Base-by-base conservation (phyloP, 2,797 vertebrate species). In the Distichodus sexfasciatus region DNA sequence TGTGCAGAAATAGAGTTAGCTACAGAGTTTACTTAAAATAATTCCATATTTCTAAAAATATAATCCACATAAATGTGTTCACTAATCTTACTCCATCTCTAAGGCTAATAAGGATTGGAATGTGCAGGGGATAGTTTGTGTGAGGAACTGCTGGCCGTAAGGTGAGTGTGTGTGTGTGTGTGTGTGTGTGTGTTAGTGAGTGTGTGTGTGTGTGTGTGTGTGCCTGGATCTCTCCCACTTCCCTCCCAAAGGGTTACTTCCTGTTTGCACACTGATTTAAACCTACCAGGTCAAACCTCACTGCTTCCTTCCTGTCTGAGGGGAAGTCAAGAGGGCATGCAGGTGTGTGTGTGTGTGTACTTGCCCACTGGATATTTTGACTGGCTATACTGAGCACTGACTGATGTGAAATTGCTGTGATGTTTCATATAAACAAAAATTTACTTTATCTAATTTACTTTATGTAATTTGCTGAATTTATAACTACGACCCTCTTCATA, bases 211-310 rank as follows among this genome's bases (percentile, higher is more conserved):
- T 67, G 50, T 64, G 72, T 67, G 64, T 62, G 38, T 40, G 51
- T 50, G 38, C 50, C 58, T 47, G 58, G 62, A 69, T 75, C 68
- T 62, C 44, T 68, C 43, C 51, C 43, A 50, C 62, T 77, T 60
- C 47, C 71, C 70, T 74, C 51, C 72, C 40, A 62, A 44, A 76
- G 28, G 59, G 47, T 60, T 38, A 46, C 78, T 74, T 81, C 76
- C 78, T 79, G 78, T 62, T 64, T 63, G 31, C 51, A 73, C 67
- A 66, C 77, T 72, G 77, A 81, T 81, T 79, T 78, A 79, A 79
- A 75, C 65, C 65, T 67, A 50, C 38, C 58, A 38, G 75, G 76
- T 75, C 76, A 77, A 76, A 70, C 66, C 59, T 66, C 76, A 48
- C 54, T 48, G 23, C 47, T 79, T 79, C 73, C 75, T 78, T 80